Evolutionary conservation across 2,888 invertebrate genomes (phyloP).

Genomic region (Cosmopolites sordidus): DNA sequence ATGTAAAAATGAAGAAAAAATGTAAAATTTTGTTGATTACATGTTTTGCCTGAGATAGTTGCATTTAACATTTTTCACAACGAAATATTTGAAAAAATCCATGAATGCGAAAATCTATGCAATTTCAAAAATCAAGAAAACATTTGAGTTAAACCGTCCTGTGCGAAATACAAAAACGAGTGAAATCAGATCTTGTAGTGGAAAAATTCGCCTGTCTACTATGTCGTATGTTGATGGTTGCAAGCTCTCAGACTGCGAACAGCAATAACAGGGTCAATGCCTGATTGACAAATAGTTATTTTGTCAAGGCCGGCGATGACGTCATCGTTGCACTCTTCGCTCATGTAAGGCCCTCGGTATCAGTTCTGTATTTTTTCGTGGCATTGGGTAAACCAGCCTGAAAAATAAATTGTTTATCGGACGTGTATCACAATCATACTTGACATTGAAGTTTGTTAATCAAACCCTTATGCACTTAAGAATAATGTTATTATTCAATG

Average conservation of each 20-base stretch:
- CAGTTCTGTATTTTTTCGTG: not conserved
- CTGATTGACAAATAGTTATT: constrained; percentile 48
- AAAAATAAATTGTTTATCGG: not conserved
- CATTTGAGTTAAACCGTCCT: too few relatives aligned
- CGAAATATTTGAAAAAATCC: too few relatives aligned
- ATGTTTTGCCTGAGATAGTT: too few relatives aligned
- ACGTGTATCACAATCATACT: not conserved
- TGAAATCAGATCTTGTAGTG: too few relatives aligned
- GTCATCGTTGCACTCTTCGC: constrained; percentile 36
- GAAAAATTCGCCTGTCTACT: not conserved
- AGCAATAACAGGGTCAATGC: constrained; percentile 47
- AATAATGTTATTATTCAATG: not conserved
- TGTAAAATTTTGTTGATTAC: too few relatives aligned
- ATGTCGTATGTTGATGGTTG: constrained; percentile 8
- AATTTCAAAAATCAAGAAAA: too few relatives aligned
- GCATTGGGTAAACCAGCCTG: not conserved
- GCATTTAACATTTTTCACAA: too few relatives aligned
- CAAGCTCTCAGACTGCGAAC: constrained; percentile 9
- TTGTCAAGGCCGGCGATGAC: constrained; percentile 46
- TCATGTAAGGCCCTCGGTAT: constrained; percentile 1
- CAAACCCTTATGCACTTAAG: not conserved
- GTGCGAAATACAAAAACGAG: too few relatives aligned
- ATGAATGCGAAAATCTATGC: too few relatives aligned
- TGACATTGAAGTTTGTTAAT: constrained; percentile 1
- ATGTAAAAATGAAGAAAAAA: too few relatives aligned